Evolutionary conservation across 2,888 invertebrate genomes (phyloP), one percentile per base, ranked within the genome.

Genomic region (Apantesis nais): DNA sequence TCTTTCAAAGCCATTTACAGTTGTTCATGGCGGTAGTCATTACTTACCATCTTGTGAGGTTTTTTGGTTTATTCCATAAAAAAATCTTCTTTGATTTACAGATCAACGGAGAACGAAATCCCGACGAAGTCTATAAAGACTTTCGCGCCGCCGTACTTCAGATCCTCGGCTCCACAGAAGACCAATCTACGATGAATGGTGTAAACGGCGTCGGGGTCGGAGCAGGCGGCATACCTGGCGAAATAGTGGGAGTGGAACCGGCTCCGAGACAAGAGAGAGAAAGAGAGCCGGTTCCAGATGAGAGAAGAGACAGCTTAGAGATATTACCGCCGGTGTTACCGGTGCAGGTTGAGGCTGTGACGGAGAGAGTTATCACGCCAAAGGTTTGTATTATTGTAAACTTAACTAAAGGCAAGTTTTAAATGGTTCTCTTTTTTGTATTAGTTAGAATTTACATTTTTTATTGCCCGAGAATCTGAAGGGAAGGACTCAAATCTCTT

Each of bases 81-180:
- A 48, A 48, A 14, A 58, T 14, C 2, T 58, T 58, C 1, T 1
- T 29, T 58, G 0, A 58, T 58, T 58, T 70, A 34, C 89, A 98
- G 98, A 97, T 98, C 25, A 98, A 98, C 85, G 98, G 98, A 12
- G 98, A 98, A 91, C 95, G 98, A 68, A 97, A 98, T 83, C 98
- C 98, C 0, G 96, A 96, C 52, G 98, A 98, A 84, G 98, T 98
- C 16, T 98, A 98, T 93, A 96, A 96, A 86, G 98, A 98, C 91
- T 98, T 98, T 90, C 96, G 97, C 67, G 96, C 97, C 16, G 97
- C 97, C 4, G 96, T 98, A 14, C 96, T 98, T 80, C 96, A 97
- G 86, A 97, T 98, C 84, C 92, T 98, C 31, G 97, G 97, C 37
- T 93, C 96, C 62, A 95, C 96, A 78, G 97, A 97, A 85, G 97